A percentile compares a stretch with the other conserved stretches of the same genome.
phyloP scores from a whole-genome alignment of 2,113 vertebrate species.

The Saguinus midas region DNA sequence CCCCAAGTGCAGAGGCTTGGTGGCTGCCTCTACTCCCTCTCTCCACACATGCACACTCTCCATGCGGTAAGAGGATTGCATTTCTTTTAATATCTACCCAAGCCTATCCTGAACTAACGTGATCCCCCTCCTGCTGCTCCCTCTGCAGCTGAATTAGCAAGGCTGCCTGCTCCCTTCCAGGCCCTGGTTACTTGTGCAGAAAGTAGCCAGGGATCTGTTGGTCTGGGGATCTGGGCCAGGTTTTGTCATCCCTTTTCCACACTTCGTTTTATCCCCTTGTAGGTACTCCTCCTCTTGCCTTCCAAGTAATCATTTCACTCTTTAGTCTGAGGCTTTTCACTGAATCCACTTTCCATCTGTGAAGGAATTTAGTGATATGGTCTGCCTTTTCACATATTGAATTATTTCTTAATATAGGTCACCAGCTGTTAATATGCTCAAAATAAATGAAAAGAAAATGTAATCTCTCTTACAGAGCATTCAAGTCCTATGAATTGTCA shows the following conservation, averaged over 20 bases:
- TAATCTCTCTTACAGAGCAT: constrained; percentile 23
- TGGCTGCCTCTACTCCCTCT: constrained; percentile 7
- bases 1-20: constrained; percentile 1
- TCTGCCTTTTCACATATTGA: constrained; percentile 49
- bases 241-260: neutral
- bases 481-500: neutral
- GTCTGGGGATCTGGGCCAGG: neutral
- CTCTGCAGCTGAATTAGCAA: constrained; percentile 13
- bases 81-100: constrained; percentile 88
- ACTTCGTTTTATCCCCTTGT: neutral
- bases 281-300: neutral
- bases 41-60: constrained; percentile 47
- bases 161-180: neutral
- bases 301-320: constrained; percentile 7
- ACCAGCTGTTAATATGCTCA: constrained; percentile 72
- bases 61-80: constrained; percentile 89
- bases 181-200: neutral
- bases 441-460: constrained; percentile 67
- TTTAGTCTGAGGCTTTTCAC: constrained; percentile 41
- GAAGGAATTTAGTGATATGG: constrained; percentile 60
- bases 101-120: constrained; percentile 71
- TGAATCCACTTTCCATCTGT: constrained; percentile 57
- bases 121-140: constrained; percentile 1
- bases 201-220: neutral
- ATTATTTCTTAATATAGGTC: constrained; percentile 75